These are phyloP conservation scores for Mormyrus lacerda DNA, from an alignment of 2,113 vertebrate genomes.

Conservation along the genomic window DNA sequence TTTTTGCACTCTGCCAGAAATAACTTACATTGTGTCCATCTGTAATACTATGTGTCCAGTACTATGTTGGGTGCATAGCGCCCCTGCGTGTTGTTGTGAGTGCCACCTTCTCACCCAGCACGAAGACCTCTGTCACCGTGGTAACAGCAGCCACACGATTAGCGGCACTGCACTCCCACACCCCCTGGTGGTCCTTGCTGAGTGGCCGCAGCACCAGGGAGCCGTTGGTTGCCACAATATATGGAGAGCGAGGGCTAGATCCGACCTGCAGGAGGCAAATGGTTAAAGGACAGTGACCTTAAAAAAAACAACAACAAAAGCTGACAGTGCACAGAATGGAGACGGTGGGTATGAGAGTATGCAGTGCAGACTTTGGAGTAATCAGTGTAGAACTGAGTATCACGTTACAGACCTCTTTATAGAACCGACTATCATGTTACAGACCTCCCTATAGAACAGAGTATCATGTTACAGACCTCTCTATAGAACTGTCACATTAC, in stretches of 20 bases:
- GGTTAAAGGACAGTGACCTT: background rate
- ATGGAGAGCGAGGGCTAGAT: constrained; percentile 44
- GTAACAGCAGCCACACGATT: constrained; percentile 71
- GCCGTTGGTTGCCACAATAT: constrained; percentile 62
- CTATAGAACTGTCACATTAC: no score
- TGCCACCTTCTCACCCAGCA: constrained; percentile 68
- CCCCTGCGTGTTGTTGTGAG: background rate
- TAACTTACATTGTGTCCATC: background rate
- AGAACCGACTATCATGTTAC: no score
- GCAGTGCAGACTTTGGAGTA: background rate
- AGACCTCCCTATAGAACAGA: no score
- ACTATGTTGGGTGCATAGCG: background rate
- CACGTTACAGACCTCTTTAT: no score
- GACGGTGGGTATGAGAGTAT: background rate
- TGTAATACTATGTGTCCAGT: background rate
- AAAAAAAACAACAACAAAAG: background rate
- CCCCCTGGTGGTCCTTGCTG: constrained; percentile 79
- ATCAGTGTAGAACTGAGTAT: background rate
- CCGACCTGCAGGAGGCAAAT: constrained; percentile 58
- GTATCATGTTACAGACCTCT: no score
- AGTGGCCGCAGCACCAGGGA: constrained; percentile 74
- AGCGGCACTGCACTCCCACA: constrained; percentile 73
- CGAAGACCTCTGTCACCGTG: constrained; percentile 61
- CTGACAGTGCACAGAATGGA: background rate
- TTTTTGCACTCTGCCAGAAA: background rate